These are phyloP conservation scores for Oncopodura yosiiana DNA, from an alignment of 1,140 invertebrate species.

Conservation along the genomic window DNA sequence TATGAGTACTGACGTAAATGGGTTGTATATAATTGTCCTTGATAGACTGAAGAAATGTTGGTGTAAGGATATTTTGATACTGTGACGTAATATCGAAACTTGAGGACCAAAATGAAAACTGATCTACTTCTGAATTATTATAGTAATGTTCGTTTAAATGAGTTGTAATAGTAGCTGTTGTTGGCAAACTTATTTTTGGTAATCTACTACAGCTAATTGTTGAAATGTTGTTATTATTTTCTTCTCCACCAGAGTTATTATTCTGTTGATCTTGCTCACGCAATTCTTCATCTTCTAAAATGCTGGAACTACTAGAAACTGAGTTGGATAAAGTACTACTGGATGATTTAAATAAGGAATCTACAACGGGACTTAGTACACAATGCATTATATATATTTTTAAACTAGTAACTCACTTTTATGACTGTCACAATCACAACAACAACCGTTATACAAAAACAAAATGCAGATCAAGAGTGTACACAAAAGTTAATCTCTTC, in stretches of 20 bases:
- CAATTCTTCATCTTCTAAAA: too few species aligned
- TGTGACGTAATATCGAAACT: not conserved
- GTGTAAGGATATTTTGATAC: conserved; percentile 8
- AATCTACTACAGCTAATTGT: not conserved
- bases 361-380: conserved; percentile 1
- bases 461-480: not conserved
- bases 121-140: not conserved
- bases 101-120: not conserved
- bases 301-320: too few species aligned
- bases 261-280: too few species aligned
- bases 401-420: not conserved
- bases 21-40: conserved; percentile 26
- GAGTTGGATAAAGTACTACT: too few species aligned
- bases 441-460: not conserved
- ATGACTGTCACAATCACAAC: too few species aligned
- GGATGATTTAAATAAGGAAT: conserved; percentile 3
- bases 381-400: conserved; percentile 5
- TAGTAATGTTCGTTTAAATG: conserved; percentile 10
- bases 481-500: not conserved
- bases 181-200: conserved; percentile 14
- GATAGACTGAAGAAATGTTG: conserved; percentile 12
- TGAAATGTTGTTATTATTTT: not conserved
- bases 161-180: conserved; percentile 17
- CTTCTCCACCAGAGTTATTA: not conserved
- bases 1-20: conserved; percentile 19